Percentiles rank a stretch among this genome's conserved stretches.
Evolutionary conservation across 1,140 invertebrate species (phyloP).

Genomic region (Lepidurus arcticus): DNA sequence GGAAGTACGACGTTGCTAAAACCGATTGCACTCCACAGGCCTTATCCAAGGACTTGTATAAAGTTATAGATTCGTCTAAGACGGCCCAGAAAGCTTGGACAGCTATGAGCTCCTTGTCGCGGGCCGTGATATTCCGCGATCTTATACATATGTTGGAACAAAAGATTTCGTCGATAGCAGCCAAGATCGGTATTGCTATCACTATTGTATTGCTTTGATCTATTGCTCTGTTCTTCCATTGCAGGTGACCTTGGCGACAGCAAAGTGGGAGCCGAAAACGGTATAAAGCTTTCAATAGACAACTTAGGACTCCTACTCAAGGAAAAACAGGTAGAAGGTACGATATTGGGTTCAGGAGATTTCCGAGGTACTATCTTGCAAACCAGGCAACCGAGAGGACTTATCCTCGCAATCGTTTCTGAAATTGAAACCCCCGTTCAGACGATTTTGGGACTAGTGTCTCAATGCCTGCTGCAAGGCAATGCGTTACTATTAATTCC

Average conservation of each 20-base stretch:
- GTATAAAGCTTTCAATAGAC: background rate
- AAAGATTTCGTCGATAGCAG: background rate
- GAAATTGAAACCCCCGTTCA: background rate
- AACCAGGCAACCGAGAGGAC: background rate
- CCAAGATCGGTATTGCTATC: background rate
- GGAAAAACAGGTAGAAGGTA: background rate
- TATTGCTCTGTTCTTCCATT: too few relatives aligned
- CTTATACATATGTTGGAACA: background rate
- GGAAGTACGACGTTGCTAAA: background rate
- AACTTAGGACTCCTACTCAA: background rate
- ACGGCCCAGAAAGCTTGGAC: background rate
- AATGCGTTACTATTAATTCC: background rate
- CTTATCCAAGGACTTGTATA: background rate
- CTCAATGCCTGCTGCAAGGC: background rate
- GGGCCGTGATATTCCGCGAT: background rate
- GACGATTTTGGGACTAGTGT: background rate
- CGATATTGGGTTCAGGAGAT: background rate
- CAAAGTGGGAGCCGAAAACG: background rate
- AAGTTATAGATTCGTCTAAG: background rate
- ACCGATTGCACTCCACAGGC: background rate
- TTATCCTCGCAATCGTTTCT: background rate
- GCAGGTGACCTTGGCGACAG: too few relatives aligned
- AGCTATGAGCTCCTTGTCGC: background rate
- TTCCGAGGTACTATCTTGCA: background rate
- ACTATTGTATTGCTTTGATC: background rate